Evolutionary conservation across 2,888 invertebrate genomes (phyloP).

Genomic region (Bimastos eiseni): DNA sequence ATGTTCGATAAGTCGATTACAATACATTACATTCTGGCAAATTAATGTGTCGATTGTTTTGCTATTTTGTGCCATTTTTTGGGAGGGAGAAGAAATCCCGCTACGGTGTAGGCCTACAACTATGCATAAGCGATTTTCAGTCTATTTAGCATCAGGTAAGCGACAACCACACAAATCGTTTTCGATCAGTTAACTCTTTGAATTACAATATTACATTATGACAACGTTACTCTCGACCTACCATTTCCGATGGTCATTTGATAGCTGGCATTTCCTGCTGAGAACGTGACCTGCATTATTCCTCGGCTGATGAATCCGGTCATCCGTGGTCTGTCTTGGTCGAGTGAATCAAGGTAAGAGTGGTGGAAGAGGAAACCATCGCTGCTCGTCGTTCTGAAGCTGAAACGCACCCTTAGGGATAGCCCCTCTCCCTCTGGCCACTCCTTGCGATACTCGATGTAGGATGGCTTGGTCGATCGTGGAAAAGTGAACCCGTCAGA

Average conservation of each 20-base stretch:
- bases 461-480: neutral
- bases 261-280: neutral
- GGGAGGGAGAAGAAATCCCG: too few relatives aligned
- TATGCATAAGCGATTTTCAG: too few relatives aligned
- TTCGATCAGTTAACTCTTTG: too few relatives aligned
- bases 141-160: too few relatives aligned
- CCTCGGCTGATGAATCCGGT: neutral
- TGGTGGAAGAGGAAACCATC: conserved; percentile 16
- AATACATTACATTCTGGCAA: too few relatives aligned
- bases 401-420: neutral
- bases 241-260: neutral
- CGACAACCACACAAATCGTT: too few relatives aligned
- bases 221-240: neutral
- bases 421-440: neutral
- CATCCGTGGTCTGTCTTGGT: neutral
- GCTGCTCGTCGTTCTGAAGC: neutral
- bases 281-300: neutral
- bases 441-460: neutral
- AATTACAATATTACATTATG: too few relatives aligned
- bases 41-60: too few relatives aligned
- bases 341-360: neutral
- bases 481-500: neutral
- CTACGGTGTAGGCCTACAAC: too few relatives aligned
- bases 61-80: too few relatives aligned
- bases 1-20: too few relatives aligned